These are phyloP conservation scores for Blastomussa wellsi DNA, from an alignment of 92 coral and sea anemone genomes.

Conservation along the genomic window DNA sequence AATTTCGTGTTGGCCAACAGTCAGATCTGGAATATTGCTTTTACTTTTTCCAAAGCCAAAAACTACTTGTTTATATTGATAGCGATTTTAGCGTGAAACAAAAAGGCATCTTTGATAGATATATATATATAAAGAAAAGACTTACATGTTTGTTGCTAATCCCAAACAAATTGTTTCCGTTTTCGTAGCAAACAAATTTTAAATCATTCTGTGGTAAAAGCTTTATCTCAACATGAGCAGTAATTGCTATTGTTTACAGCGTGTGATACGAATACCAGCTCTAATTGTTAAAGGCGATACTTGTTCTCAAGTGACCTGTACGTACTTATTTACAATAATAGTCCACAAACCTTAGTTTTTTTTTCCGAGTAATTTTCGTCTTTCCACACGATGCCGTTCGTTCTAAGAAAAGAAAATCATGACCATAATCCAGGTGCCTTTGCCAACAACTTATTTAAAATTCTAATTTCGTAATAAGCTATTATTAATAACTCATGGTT, in stretches of 20 bases:
- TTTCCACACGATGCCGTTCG: not conserved
- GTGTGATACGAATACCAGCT: not conserved
- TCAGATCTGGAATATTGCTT: not conserved
- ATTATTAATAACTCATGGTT: not conserved
- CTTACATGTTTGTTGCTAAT: not conserved
- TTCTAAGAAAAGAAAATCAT: not conserved
- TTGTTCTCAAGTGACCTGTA: not conserved
- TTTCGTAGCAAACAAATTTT: not conserved
- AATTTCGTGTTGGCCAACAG: not conserved
- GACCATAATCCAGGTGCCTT: not conserved
- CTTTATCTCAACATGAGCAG: not conserved
- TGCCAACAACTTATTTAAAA: not conserved
- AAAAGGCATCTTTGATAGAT: not conserved
- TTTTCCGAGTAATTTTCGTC: not conserved
- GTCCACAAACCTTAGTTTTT: not conserved
- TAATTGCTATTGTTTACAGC: not conserved
- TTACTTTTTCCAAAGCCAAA: not conserved
- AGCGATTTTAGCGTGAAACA: not conserved
- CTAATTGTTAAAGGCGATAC: not conserved
- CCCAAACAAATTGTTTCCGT: not conserved
- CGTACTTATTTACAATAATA: not conserved
- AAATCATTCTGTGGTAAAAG: not conserved
- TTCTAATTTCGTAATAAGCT: not conserved
- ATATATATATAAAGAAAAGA: not conserved
- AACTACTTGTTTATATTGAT: not conserved